These are phyloP conservation scores for Streptopelia turtur DNA, from an alignment of 2,797 vertebrate genomes.

Conservation along the genomic window DNA sequence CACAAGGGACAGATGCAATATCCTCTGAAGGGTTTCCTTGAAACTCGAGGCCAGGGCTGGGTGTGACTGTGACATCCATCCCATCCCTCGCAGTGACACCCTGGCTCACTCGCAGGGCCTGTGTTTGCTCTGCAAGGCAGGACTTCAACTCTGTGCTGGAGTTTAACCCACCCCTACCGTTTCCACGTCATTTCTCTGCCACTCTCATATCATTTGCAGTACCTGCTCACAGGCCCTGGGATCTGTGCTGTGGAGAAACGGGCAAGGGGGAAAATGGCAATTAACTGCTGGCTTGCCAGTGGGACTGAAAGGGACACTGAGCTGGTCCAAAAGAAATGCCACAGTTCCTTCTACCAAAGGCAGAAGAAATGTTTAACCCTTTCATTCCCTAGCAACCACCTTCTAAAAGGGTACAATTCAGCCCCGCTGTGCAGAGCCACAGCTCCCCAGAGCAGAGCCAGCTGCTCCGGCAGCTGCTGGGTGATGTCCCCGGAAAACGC, in stretches of 20 bases:
- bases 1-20: not conserved
- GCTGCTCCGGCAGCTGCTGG: not conserved
- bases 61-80: not conserved
- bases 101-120: not conserved
- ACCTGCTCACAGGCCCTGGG: not conserved
- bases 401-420: not conserved
- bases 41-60: not conserved
- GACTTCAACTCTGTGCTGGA: not conserved
- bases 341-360: not conserved
- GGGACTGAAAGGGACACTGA: fast-evolving
- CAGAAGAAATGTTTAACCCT: not conserved
- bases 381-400: not conserved
- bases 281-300: not conserved
- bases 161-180: not conserved
- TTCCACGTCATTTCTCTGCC: not conserved
- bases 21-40: not conserved
- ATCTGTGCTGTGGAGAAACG: not conserved
- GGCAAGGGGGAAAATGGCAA: not conserved
- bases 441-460: not conserved
- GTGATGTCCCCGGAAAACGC: not conserved
- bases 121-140: not conserved
- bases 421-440: not conserved
- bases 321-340: not conserved
- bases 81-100: fast-evolving
- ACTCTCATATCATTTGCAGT: fast-evolving